Evolutionary conservation across 2,113 vertebrate species (phyloP).

Genomic region (Acinonyx jubatus): DNA sequence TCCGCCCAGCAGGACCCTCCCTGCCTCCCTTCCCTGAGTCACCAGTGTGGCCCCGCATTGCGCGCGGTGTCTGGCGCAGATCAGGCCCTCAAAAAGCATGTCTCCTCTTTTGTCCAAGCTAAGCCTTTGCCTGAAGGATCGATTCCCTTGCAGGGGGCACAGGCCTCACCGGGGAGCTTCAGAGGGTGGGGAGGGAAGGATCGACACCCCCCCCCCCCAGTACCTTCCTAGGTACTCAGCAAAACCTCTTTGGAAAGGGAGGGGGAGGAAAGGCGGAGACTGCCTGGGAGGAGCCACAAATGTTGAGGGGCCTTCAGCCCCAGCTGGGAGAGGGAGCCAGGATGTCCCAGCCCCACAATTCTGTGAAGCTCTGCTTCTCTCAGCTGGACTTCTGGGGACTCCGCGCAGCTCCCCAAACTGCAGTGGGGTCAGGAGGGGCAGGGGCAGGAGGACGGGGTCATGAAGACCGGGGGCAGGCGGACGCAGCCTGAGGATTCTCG

Average conservation of each 20-base stretch:
- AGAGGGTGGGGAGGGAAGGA: no score
- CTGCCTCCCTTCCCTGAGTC: background rate
- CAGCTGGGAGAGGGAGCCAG: background rate
- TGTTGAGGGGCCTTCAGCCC: no score
- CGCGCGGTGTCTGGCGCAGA: background rate
- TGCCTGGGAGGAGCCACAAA: background rate
- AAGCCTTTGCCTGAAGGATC: background rate
- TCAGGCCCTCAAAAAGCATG: background rate
- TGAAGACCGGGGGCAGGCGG: background rate
- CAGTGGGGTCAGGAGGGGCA: background rate
- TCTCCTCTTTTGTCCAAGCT: background rate
- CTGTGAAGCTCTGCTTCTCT: background rate
- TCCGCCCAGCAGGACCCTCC: background rate
- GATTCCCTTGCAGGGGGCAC: no score
- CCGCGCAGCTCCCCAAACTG: background rate
- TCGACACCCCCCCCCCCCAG: no score
- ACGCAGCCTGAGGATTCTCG: background rate
- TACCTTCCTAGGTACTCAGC: background rate
- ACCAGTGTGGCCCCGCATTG: background rate
- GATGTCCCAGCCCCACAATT: no score
- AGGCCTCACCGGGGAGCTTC: background rate
- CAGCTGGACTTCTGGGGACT: background rate
- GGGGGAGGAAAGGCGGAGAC: background rate
- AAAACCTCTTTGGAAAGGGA: background rate
- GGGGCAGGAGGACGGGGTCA: accelerated